Base-by-base conservation (phyloP, 2,888 invertebrate species). In the Melitaea athalia region DNA sequence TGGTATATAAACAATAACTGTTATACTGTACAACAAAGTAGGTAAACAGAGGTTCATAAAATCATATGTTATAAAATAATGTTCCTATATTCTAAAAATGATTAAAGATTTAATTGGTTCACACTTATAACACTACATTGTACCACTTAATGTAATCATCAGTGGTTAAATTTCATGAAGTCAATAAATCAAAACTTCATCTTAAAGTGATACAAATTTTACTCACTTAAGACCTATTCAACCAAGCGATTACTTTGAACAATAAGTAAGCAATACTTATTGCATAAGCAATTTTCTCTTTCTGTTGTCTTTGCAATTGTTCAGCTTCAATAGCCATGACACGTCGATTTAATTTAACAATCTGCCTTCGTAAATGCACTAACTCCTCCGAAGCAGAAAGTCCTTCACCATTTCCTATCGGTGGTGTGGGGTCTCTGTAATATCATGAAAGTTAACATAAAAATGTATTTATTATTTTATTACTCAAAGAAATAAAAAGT, bases 291-390 rank as follows among this genome's bases (percentile, higher is more conserved):
- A 98, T 94, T 82, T 98, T 96, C 81, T 98, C 98, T 76, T 97
- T 95, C 83, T 98, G 97, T 79, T 97, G 95, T 69, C 97, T 94
- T 81, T 96, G 96, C 76, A 96, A 92, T 82, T 96, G 96, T 79
- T 98, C 98, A 72, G 97, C 94, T 89, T 98, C 98, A 73, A 98
- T 94, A 7, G 96, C 95, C 93, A 97, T 95, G 10, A 98, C 96
- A 24, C 98, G 95, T 60, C 98, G 94, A 85, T 97, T 97, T 73
- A 98, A 85, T 85, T 98, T 97, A 31, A 97, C 96, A 80, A 98
- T 94, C 88, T 98, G 98, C 61, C 96, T 94, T 71, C 97, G 94
- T 78, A 98, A 93, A 88, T 97, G 96, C 57, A 96, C 93, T 67
- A 97, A 93, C 89, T 98, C 98, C 87, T 97, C 97, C 52, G 94